A percentile compares a stretch with the other conserved stretches of the same genome.
These are phyloP conservation scores for Bombus waltoni DNA, from an alignment of 1,140 invertebrate genomes.

Conservation along the genomic window DNA sequence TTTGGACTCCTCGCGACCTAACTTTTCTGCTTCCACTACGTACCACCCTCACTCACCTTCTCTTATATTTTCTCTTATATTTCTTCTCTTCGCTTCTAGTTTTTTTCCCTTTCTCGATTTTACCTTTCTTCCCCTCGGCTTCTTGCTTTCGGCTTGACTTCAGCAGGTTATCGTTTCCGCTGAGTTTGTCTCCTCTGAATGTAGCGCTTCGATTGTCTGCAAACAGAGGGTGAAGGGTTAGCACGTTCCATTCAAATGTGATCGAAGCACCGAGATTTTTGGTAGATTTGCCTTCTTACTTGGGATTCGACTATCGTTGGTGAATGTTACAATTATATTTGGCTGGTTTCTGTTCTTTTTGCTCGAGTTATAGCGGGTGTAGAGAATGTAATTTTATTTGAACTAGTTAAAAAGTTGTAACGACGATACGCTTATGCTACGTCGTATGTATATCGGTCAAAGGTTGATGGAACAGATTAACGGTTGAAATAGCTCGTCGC, in stretches of 20 bases:
- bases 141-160: too few species aligned
- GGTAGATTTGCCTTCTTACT: background rate
- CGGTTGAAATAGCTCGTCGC: background rate
- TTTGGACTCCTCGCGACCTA: slow-evolving; percentile 70
- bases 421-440: background rate
- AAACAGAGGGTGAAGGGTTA: slow-evolving; percentile 1
- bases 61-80: too few species aligned
- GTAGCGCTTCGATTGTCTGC: slow-evolving; percentile 33
- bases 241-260: background rate
- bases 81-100: background rate
- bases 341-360: too few species aligned
- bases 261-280: too few species aligned
- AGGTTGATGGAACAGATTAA: background rate
- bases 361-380: too few species aligned
- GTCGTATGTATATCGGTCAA: background rate
- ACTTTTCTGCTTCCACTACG: slow-evolving; percentile 50
- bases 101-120: background rate
- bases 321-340: too few species aligned
- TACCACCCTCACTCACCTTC: background rate
- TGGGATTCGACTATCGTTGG: too few species aligned
- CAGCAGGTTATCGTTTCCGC: background rate
- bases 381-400: too few species aligned
- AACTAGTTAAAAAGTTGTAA: background rate
- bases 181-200: background rate
- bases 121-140: background rate